Evolutionary conservation across 2,888 invertebrate species (phyloP), one percentile per base, ranked within the genome.

Genomic region (Ctena decussata): DNA sequence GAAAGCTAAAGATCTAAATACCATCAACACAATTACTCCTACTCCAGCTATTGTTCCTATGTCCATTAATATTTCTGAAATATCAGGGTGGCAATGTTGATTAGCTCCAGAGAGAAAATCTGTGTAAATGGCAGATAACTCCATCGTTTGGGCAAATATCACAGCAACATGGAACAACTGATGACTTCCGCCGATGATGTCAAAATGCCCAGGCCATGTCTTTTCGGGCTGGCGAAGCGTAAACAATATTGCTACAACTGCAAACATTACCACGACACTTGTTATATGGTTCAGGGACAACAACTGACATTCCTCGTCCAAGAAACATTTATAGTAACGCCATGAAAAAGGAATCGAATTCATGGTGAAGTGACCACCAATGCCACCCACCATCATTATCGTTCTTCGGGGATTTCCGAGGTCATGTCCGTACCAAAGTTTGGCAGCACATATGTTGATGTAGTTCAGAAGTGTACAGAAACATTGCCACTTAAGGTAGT

Each of bases 161-260:
- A 82, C 87, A 11, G 88, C 32, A 18, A 89, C 78, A 60, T 91
- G 90, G 57, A 91, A 91, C 30, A 91, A 84, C 46, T 91, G 91
- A 70, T 91, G 91, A 76, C 91, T 90, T 60, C 89, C 88, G 11
- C 94, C 94, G 24, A 93, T 27, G 18, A 92, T 85, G 82, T 94
- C 94, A 81, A 91, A 94, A 8, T 73, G 76, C 35, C 93, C 93
- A 18, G 93, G 93, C 49, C 74, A 87, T 39, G 88, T 75, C 30
- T 83, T 85, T 69, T 94, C 94, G 0, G 94, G 94, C 41, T 92
- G 80, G 49, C 92, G 92, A 21, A 88, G 84, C 15, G 89, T 83
- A 87, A 91, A 91, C 35, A 89, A 82, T 69, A 89, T 78, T 1
- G 90, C 85, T 79, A 89, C 85, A 6, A 80, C 18, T 1, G 49